Percentiles rank a stretch among this genome's conserved stretches.
Evolutionary conservation across 2,888 invertebrate species (phyloP).

Genomic region (Leptothorax acervorum): DNA sequence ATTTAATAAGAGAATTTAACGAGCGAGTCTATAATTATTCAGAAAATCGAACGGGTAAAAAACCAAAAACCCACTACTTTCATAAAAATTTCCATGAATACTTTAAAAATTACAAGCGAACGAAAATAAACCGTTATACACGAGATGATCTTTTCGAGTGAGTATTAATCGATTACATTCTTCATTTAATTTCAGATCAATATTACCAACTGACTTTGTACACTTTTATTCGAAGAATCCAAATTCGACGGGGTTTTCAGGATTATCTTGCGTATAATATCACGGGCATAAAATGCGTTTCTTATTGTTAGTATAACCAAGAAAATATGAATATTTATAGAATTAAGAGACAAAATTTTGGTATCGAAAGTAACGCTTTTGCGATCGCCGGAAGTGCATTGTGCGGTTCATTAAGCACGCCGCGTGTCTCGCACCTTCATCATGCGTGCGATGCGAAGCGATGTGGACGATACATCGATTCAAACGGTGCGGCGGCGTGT

Average conservation of each 20-base stretch:
- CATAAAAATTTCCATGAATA: neutral
- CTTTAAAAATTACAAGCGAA: neutral
- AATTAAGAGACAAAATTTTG: conserved; percentile 25
- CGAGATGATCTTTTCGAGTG: neutral
- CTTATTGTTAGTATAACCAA: neutral
- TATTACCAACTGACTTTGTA: neutral
- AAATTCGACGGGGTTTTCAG: neutral
- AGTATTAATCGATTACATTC: neutral
- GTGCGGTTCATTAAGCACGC: conserved; percentile 13
- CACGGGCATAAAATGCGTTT: neutral
- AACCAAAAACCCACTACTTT: neutral
- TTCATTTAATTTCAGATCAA: conserved; percentile 1
- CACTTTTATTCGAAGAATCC: neutral
- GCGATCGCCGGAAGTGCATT: neutral
- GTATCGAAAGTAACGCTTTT: conserved; percentile 6
- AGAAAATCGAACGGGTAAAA: neutral
- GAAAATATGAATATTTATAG: neutral
- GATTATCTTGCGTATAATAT: neutral
- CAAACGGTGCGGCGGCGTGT: neutral
- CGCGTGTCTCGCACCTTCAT: conserved; percentile 22
- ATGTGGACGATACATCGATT: conserved; percentile 14
- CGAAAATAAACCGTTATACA: neutral
- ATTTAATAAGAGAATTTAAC: conserved; percentile 13
- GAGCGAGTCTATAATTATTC: neutral
- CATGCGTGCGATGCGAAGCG: conserved; percentile 19